Evolutionary conservation across 2,797 vertebrate genomes (phyloP).

Genomic region (Ispidina picta): DNA sequence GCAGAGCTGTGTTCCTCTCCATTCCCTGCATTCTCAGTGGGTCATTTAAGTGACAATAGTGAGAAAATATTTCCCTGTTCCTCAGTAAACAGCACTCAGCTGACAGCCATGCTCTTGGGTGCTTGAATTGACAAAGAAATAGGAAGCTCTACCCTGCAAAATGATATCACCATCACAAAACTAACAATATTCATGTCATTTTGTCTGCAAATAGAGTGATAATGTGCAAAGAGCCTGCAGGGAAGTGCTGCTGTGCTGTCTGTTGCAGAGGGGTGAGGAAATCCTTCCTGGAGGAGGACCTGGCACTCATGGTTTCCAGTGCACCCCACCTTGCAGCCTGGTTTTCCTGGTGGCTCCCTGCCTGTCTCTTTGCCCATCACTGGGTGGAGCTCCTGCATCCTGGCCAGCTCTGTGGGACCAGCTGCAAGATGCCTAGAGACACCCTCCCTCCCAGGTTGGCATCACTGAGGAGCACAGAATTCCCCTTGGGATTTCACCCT

Average conservation of each 20-base stretch:
- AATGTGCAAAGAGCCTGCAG: neutral
- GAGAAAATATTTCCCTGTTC: neutral
- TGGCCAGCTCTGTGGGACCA: neutral
- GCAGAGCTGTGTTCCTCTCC: neutral
- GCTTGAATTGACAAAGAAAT: neutral
- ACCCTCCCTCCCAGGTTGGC: neutral
- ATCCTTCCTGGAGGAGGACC: no score
- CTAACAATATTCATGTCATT: neutral
- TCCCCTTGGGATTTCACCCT: neutral
- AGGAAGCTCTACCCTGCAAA: neutral
- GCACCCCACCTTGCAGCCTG: neutral
- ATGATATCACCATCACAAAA: neutral
- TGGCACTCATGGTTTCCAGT: neutral
- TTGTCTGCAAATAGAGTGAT: neutral
- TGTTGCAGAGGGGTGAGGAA: neutral
- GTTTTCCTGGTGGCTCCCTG: accelerated
- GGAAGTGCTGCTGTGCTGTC: neutral
- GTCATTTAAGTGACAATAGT: neutral
- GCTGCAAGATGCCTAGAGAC: neutral
- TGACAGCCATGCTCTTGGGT: neutral
- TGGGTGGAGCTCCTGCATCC: neutral
- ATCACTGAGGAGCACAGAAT: neutral
- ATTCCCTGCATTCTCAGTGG: neutral
- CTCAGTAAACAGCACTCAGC: neutral
- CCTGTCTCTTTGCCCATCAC: neutral